Base-by-base conservation (phyloP, 1,140 invertebrate species). In the Papilio xuthus region DNA sequence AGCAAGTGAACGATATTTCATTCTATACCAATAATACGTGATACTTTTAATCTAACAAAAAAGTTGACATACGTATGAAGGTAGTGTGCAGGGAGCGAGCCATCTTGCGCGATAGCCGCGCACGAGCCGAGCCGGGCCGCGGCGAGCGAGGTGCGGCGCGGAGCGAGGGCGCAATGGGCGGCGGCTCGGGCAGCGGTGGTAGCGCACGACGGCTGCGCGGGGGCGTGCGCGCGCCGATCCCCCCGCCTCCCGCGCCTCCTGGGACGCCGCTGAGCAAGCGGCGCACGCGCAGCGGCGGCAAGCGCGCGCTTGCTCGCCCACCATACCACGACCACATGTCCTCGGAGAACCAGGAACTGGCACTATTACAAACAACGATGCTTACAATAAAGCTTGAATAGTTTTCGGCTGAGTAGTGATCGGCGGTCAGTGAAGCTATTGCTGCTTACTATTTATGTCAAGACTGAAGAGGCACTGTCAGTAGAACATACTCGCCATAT, bases 221-320 rank as follows among this genome's bases (percentile, higher is more conserved):
- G 6, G 44, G n/a, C 77, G 81, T 47, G 37, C 76, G 76, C 37
- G 4, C 32, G 26, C 72, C 67, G 37, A n/a, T 28, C 47, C 44
- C 76, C 80, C 15, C 76, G 47, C 63, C 32, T 37, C 7, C 32
- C 32, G 32, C 74, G 4, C 13, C 42, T 73, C 1, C 72, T 37
- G n/a, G n/a, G n/a, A n/a, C n/a, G 7, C 76, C 80, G 20, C 82
- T 83, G 28, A 81, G 15, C 53, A 78, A 81, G 37, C 81, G 80
- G 0, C 89, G 89, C 41, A 93, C 56, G 15, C 80, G 81, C 20
- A 93, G 80, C 20, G 92, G 92, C 9, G 91, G 92, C 12, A 93
- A 77, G 37, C 70, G 70, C n/a, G 32, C 37, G 26, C 37, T n/a
- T 18, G 37, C 37, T 28, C 41, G 70, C 10, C 70, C 67, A 32